Percentiles rank a stretch among this genome's conserved stretches.
Conservation (phyloP, 2,113 vertebrate genomes). For the Sula dactylatra region DNA sequence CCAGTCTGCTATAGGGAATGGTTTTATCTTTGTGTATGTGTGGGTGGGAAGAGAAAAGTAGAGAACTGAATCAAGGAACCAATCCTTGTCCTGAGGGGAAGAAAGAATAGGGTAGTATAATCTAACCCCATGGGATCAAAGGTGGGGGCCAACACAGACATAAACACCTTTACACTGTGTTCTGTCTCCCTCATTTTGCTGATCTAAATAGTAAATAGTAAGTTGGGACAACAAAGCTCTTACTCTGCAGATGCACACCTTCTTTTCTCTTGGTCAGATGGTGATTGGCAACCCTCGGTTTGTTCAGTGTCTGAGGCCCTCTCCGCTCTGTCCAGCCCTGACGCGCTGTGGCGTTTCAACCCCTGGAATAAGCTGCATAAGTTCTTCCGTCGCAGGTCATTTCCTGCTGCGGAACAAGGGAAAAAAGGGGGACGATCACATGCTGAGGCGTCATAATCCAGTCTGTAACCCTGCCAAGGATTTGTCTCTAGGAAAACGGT, state of each 20-base stretch:
- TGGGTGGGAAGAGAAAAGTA: neutral
- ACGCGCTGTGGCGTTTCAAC: fast-evolving
- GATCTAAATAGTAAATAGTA: neutral
- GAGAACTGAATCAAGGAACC: neutral
- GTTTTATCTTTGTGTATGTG: slow-evolving; percentile 28
- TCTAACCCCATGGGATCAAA: neutral
- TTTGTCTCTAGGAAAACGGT: neutral
- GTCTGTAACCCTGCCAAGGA: neutral
- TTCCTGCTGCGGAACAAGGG: neutral
- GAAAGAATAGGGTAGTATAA: neutral
- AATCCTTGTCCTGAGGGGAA: slow-evolving; percentile 1
- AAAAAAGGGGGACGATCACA: neutral
- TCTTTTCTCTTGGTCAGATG: neutral
- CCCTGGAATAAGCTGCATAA: neutral
- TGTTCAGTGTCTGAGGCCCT: neutral
- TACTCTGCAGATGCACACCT: neutral
- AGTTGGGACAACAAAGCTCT: neutral
- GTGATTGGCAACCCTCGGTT: neutral
- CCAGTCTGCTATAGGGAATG: slow-evolving; percentile 32
- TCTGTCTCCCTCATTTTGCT: neutral
- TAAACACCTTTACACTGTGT: neutral
- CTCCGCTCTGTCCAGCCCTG: neutral
- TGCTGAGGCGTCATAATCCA: neutral
- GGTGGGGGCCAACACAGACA: neutral
- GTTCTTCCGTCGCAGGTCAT: neutral